Base-by-base conservation (phyloP, 2,113 vertebrate genomes). In the Nettapus auritus region DNA sequence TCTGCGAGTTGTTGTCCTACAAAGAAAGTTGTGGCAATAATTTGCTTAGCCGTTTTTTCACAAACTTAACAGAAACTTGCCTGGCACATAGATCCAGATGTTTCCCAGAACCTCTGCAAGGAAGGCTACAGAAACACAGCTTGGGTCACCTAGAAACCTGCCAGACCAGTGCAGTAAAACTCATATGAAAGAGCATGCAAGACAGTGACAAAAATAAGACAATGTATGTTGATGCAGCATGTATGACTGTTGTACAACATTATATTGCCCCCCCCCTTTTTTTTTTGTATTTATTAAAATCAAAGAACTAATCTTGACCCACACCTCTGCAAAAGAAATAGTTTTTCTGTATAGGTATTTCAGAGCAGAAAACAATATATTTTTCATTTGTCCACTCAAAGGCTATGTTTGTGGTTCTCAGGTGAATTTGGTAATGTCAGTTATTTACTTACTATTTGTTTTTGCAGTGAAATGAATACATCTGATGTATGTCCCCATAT, bases 201-300 rank as follows among this genome's bases (percentile, higher is more conserved):
- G 21, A 26, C 3, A 1, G 31, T 2, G 34, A 56, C 44, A 57
- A 42, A 55, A 89, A 31, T 25, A 63, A 69, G 33, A 26, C 33
- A 70, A 59, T 1, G 0, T 31, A n/a, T 1, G 2, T 8, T 9
- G 42, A 34, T 18, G 19, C 6, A 26, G 29, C 1, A 4, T 6
- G 2, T 8, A n/a, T n/a, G 10, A 53, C 8, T 62, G 57, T 8
- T 36, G 14, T 0, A 0, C 17, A 23, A 21, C 17, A 1, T 18
- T 17, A 50, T 12, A 2, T 9, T 33, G 12, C 36, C 19, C n/a
- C n/a, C n/a, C n/a, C n/a, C n/a, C 28, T 74, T 74, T 31, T 28
- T 64, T 59, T 62, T 6, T 3, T 23, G 21, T 23, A 50, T n/a
- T 88, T n/a, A 6, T 26, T 64, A 25, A 74, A 93, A 84, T 40